These are phyloP conservation scores for Polydrusus tereticollis DNA, from an alignment of 2,888 invertebrate species.

Conservation along the genomic window DNA sequence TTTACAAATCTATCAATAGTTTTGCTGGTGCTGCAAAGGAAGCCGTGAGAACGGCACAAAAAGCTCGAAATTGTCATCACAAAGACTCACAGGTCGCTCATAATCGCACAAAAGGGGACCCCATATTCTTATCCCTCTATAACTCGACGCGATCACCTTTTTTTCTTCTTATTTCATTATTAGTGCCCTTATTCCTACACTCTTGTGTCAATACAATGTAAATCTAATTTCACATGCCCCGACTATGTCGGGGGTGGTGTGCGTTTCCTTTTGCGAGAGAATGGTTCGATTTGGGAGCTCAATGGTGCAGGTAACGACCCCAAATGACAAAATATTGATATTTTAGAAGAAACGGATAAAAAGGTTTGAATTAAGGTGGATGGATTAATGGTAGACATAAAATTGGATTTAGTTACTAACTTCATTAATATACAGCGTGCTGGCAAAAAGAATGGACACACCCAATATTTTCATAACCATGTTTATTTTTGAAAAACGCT, in stretches of 20 bases:
- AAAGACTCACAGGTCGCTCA: slow-evolving; percentile 31
- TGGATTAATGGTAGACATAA: neutral
- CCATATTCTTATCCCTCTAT: slow-evolving; percentile 14
- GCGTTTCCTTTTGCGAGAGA: slow-evolving; percentile 11
- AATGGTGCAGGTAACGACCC: slow-evolving; percentile 36
- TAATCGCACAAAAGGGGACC: slow-evolving; percentile 25
- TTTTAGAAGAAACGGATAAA: neutral
- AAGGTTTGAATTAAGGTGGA: neutral
- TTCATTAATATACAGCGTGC: no score
- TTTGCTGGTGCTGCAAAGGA: slow-evolving; percentile 25
- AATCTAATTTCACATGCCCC: slow-evolving; percentile 53
- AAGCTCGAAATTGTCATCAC: slow-evolving; percentile 37
- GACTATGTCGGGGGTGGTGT: slow-evolving; percentile 11
- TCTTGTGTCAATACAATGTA: slow-evolving; percentile 56
- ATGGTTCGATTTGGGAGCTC: slow-evolving; percentile 20
- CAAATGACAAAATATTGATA: slow-evolving; percentile 44
- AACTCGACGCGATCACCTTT: slow-evolving; percentile 45
- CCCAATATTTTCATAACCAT: no score
- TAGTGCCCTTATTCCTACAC: slow-evolving; percentile 50
- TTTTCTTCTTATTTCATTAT: slow-evolving; percentile 50
- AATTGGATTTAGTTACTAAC: no score
- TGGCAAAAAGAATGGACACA: no score
- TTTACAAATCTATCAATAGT: slow-evolving; percentile 42
- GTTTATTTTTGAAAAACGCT: no score
- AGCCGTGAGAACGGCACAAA: slow-evolving; percentile 43